Conservation (phyloP, 2,888 invertebrate genomes). For the Hemistola chrysoprasaria region DNA sequence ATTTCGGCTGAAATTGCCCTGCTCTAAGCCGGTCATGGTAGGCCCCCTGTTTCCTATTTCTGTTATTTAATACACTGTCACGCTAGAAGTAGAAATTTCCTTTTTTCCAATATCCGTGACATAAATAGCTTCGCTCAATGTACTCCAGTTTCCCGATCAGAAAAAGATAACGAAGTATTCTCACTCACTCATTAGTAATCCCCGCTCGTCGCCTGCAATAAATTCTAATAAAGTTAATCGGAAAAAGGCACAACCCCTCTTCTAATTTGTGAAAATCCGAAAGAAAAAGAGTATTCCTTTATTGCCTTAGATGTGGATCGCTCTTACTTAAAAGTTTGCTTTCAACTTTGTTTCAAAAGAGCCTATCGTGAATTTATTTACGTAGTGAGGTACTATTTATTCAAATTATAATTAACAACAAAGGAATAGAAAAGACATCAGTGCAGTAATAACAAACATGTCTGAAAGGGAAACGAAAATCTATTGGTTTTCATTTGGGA, state of each 20-base stretch:
- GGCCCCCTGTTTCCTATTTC: too few relatives aligned
- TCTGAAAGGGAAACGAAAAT: not conserved
- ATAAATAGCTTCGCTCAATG: constrained; percentile 12
- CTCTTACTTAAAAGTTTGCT: constrained; percentile 29
- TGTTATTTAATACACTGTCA: not conserved
- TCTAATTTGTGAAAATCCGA: constrained; percentile 52
- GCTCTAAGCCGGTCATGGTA: too few relatives aligned
- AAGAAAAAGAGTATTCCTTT: constrained; percentile 42
- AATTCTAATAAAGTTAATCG: constrained; percentile 76
- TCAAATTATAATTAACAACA: too few relatives aligned
- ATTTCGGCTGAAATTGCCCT: too few relatives aligned
- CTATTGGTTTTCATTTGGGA: not conserved
- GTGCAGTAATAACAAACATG: too few relatives aligned
- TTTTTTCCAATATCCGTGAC: constrained; percentile 12
- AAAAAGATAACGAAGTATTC: constrained; percentile 45
- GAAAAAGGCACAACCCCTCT: constrained; percentile 47
- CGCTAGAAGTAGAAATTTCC: constrained; percentile 1
- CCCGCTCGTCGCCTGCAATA: constrained; percentile 54
- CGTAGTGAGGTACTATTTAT: too few relatives aligned
- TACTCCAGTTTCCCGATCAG: constrained; percentile 29
- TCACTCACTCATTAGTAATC: constrained; percentile 56
- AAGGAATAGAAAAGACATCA: too few relatives aligned
- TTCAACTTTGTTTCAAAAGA: not conserved
- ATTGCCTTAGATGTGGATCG: constrained; percentile 47
- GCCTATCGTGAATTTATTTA: too few relatives aligned